phyloP scores from a whole-genome alignment of 2,888 invertebrate genomes.

The Eremobia ochroleuca region DNA sequence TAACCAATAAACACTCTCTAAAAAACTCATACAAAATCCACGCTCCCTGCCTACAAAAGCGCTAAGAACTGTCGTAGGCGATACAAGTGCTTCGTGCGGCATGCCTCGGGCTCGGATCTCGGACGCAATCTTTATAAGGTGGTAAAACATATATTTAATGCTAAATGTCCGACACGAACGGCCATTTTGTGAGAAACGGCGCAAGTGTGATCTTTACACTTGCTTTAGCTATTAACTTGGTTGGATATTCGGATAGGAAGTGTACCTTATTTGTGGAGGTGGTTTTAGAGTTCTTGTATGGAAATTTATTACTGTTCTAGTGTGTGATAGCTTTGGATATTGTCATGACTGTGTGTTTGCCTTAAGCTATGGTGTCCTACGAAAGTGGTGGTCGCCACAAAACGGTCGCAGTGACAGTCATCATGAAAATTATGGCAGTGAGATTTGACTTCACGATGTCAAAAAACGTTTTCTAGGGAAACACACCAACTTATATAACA shows the following conservation, averaged over 20 bases:
- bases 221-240: slow-evolving; percentile 42
- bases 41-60: slow-evolving; percentile 71
- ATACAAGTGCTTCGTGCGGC: slow-evolving; percentile 86
- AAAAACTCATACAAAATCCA: slow-evolving; percentile 19
- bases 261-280: slow-evolving; percentile 1
- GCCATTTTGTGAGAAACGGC: slow-evolving; percentile 76
- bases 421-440: no score
- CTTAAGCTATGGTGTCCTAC: no score
- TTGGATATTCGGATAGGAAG: slow-evolving; percentile 44
- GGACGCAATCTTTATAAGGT: slow-evolving; percentile 90
- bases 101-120: slow-evolving; percentile 84
- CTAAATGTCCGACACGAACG: slow-evolving; percentile 86
- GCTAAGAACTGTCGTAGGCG: slow-evolving; percentile 83
- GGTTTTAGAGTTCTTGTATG: neutral
- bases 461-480: no score
- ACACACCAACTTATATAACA: no score
- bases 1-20: neutral
- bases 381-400: no score
- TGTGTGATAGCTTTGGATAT: no score
- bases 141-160: slow-evolving; percentile 91
- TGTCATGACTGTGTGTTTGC: no score
- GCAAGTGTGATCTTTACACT: slow-evolving; percentile 72
- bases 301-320: neutral
- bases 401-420: no score
- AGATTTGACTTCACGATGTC: no score